These are phyloP conservation scores for Ptiloglossa arizonensis DNA, from an alignment of 1,140 invertebrate genomes.

Conservation along the genomic window DNA sequence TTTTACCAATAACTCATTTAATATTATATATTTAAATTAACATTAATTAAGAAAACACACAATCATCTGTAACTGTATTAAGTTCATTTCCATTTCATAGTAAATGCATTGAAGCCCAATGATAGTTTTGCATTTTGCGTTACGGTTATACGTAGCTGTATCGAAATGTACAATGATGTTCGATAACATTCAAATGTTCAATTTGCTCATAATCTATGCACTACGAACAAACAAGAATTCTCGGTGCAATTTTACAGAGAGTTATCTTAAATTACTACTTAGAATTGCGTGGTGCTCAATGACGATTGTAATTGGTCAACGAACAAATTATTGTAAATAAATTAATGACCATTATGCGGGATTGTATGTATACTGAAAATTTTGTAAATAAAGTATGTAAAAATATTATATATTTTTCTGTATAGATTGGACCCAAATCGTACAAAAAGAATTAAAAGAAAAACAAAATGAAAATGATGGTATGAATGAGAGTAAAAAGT, in stretches of 20 bases:
- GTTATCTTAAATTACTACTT: not conserved
- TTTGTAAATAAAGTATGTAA: conserved; percentile 70
- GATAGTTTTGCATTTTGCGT: not conserved
- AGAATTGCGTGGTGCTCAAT: not conserved
- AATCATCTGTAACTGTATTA: not conserved
- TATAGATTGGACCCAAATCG: not conserved
- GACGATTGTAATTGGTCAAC: conserved; percentile 29
- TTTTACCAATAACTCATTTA: conserved; percentile 1
- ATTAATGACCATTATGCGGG: conserved; percentile 60
- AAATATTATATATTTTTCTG: conserved; percentile 19
- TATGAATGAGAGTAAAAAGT: not conserved
- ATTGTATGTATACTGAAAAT: conserved; percentile 59
- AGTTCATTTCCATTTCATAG: not conserved
- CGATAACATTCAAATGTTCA: not conserved
- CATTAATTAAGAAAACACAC: not conserved
- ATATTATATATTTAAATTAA: not conserved
- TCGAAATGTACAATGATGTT: not conserved
- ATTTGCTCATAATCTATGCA: not conserved
- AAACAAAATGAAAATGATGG: not conserved
- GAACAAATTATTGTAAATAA: conserved; percentile 70
- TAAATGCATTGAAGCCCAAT: not conserved
- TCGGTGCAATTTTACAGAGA: not conserved
- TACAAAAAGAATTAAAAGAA: conserved; percentile 1
- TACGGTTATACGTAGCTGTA: not conserved
- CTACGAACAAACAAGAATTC: not conserved